Conservation (phyloP, 1,140 invertebrate genomes). For the Drosophila sp. region DNA sequence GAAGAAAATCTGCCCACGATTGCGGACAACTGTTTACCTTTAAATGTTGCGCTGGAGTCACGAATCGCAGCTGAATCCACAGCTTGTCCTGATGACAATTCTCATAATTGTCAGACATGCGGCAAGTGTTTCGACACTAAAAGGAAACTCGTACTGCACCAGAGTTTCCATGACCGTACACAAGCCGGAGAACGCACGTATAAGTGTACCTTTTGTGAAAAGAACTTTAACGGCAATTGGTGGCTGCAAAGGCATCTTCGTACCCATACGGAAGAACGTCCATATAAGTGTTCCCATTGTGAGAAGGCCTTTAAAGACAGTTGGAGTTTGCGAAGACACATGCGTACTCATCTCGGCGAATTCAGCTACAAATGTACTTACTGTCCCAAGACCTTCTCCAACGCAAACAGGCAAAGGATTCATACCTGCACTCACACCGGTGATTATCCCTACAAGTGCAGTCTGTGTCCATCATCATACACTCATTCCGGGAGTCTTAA, state of each 20-base stretch:
- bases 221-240: conserved; percentile 35
- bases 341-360: conserved; percentile 25
- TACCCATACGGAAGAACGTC: conserved; percentile 32
- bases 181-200: conserved; percentile 15
- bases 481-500: conserved; percentile 31
- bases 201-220: conserved; percentile 32
- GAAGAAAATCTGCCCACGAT: background rate
- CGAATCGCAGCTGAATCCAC: conserved; percentile 4
- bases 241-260: conserved; percentile 29
- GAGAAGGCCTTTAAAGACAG: conserved; percentile 34
- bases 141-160: conserved; percentile 19
- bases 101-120: conserved; percentile 10
- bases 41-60: background rate
- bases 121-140: conserved; percentile 20
- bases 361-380: conserved; percentile 20
- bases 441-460: conserved; percentile 23
- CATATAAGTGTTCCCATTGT: conserved; percentile 37
- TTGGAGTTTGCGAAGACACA: conserved; percentile 22
- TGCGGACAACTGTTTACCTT: background rate
- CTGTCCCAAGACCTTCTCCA: conserved; percentile 34
- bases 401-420: conserved; percentile 29
- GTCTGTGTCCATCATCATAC: conserved; percentile 32
- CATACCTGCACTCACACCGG: conserved; percentile 33
- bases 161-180: conserved; percentile 26
- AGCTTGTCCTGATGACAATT: background rate